Conservation (phyloP, 1,140 invertebrate genomes). For the Oedothorax gibbosus region DNA sequence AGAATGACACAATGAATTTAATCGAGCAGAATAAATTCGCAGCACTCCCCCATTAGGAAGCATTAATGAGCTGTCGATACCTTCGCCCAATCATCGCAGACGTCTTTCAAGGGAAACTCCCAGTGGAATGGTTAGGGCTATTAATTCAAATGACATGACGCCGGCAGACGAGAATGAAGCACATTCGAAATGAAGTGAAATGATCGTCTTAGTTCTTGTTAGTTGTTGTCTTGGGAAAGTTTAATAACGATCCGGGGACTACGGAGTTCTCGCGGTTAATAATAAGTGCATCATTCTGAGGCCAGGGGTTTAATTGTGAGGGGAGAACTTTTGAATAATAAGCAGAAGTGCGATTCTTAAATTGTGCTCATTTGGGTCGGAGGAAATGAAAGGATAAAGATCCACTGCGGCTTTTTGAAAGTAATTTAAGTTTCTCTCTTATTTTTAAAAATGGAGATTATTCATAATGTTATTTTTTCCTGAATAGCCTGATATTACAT, state of each 20-base stretch:
- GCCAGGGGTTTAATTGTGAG: slow-evolving; percentile 6
- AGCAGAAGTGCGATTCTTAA: neutral
- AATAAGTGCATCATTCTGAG: neutral
- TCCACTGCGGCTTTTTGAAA: too few species aligned
- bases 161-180: neutral
- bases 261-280: neutral
- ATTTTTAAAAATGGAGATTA: too few species aligned
- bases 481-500: too few species aligned
- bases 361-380: too few species aligned
- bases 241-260: neutral
- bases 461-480: too few species aligned
- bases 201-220: slow-evolving; percentile 10
- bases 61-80: neutral
- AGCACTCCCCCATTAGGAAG: neutral
- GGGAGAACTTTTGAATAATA: neutral
- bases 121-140: neutral
- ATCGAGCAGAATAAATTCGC: neutral
- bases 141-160: slow-evolving; percentile 22
- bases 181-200: slow-evolving; percentile 26
- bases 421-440: too few species aligned
- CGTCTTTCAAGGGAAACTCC: neutral
- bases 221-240: neutral
- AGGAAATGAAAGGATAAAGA: too few species aligned
- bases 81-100: neutral
- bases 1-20: neutral